Evolutionary conservation across 2,113 vertebrate genomes (phyloP), one percentile per base, ranked within the genome.

Genomic region (Pandion haliaetus): DNA sequence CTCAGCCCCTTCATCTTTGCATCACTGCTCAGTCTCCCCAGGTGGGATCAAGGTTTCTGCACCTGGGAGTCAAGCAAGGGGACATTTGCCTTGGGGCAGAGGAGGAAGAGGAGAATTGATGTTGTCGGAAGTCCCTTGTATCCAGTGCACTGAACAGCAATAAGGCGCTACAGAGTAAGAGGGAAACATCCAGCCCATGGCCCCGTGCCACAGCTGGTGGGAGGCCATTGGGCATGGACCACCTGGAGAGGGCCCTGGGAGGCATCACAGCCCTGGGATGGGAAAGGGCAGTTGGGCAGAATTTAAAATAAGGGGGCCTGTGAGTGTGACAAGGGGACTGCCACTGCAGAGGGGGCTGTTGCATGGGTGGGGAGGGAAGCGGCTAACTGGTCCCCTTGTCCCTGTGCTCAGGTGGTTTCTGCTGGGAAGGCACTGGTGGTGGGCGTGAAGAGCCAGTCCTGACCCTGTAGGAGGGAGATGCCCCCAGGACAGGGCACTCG

Each of bases 341-440:
- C 16, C 49, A 21, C 45, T 32, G 16, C 17, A 10, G 82, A 90
- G 6, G 8, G 17, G 24, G 8, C n/a, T 70, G 50, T 77, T 54
- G 54, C 25, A 5, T 0, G 3, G 3, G 0, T 40, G 32, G n/a
- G 59, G 59, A 59, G 12, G 24, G 44, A 79, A 71, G 59, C 31
- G 23, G 29, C 20, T 66, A 54, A 26, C 8, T 1, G 2, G 6
- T 84, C 52, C 10, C 44, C 31, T 67, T 76, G 18, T 47, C n/a
- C 63, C 61, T 34, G 11, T 55, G 31, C 62, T 86, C 29, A 40
- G 42, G 31, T 23, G 8, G 29, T 72, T 88, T 72, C 54, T 29
- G 19, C 55, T 50, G 54, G 17, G 57, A 77, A 91, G 34, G 58
- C 61, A 45, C 62, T 44, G 12, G 58, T 58, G 32, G 42, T 36